Percentiles rank a stretch among this genome's conserved stretches.
Conservation (phyloP, 2,888 invertebrate species). For the Rhimphoctona megacephalus region DNA sequence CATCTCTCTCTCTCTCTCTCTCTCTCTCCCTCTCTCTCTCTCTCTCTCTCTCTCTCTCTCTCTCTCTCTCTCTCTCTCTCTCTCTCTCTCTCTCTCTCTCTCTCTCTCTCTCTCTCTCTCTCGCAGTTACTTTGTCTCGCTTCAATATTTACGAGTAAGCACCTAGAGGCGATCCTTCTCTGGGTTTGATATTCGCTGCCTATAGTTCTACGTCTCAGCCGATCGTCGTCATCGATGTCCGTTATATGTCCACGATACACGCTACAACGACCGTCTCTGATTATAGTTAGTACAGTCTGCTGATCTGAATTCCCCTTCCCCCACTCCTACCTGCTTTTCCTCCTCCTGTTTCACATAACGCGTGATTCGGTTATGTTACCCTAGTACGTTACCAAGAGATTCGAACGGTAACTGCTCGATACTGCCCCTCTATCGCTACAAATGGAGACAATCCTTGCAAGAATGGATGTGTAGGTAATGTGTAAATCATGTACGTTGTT, state of each 20-base stretch:
- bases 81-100: slow-evolving; percentile 13
- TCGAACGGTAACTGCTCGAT: slow-evolving; percentile 68
- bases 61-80: slow-evolving; percentile 24
- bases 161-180: slow-evolving; percentile 45
- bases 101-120: slow-evolving; percentile 39
- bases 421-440: slow-evolving; percentile 12
- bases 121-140: slow-evolving; percentile 35
- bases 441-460: neutral
- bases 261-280: slow-evolving; percentile 80
- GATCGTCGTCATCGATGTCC: slow-evolving; percentile 50
- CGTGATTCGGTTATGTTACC: slow-evolving; percentile 72
- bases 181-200: slow-evolving; percentile 54
- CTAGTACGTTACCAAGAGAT: slow-evolving; percentile 70
- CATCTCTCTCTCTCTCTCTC: slow-evolving; percentile 25
- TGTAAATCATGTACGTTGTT: slow-evolving; percentile 10
- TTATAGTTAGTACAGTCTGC: slow-evolving; percentile 82
- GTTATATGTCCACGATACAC: slow-evolving; percentile 72
- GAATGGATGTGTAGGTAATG: slow-evolving; percentile 5
- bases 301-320: slow-evolving; percentile 78
- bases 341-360: slow-evolving; percentile 69
- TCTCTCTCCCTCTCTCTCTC: slow-evolving; percentile 41
- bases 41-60: slow-evolving; percentile 32
- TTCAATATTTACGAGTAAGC: slow-evolving; percentile 53
- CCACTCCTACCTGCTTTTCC: neutral
- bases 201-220: slow-evolving; percentile 10